Percentiles rank a stretch among this genome's conserved stretches.
phyloP scores from a whole-genome alignment of 2,113 vertebrate genomes.

The Alethe diademata region DNA sequence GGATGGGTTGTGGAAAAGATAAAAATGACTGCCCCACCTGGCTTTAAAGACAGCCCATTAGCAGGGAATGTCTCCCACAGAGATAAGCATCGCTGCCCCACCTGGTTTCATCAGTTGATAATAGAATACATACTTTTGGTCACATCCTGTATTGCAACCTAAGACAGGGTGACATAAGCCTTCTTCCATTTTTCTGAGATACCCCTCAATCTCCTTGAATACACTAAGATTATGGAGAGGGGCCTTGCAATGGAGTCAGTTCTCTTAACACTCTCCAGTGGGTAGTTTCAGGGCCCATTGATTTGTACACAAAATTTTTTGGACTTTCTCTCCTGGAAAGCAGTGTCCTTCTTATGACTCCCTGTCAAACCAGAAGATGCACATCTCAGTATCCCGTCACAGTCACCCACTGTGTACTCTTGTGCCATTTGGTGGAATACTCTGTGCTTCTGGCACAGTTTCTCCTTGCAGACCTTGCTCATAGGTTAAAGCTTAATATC shows the following conservation, averaged over 20 bases:
- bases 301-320: background rate
- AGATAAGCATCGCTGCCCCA: too few relatives aligned
- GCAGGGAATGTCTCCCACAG: too few relatives aligned
- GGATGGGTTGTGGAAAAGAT: too few relatives aligned
- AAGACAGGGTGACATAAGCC: background rate
- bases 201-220: background rate
- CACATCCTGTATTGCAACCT: too few relatives aligned
- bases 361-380: too few relatives aligned
- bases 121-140: too few relatives aligned
- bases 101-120: too few relatives aligned
- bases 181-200: background rate
- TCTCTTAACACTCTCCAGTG: accelerated
- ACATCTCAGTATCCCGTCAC: accelerated
- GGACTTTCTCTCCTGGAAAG: background rate
- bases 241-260: background rate
- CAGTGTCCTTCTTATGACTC: too few relatives aligned
- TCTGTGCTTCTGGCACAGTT: background rate
- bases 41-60: too few relatives aligned
- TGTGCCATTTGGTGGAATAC: accelerated
- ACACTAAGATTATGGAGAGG: background rate
- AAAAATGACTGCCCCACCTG: too few relatives aligned
- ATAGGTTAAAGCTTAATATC: background rate
- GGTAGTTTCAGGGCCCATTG: too few relatives aligned
- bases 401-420: accelerated
- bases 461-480: background rate